Conservation (phyloP, 30 jellyfish, hydroid and myxozoan species). For the Turritopsis rubra region DNA sequence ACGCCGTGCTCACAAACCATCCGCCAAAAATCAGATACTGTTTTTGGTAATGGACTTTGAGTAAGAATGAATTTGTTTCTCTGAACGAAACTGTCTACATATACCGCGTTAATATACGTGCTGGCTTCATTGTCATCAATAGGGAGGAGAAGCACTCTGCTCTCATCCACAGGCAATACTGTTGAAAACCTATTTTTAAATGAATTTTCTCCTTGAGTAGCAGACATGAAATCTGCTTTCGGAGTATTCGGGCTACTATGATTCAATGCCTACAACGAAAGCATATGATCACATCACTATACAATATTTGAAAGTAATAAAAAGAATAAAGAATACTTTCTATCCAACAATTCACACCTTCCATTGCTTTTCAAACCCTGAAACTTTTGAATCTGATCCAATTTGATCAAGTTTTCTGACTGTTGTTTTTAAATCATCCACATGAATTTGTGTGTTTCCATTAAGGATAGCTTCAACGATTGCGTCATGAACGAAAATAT, state of each 20-base stretch:
- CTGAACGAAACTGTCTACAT: slow-evolving; percentile 49
- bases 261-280: slow-evolving; percentile 51
- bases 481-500: slow-evolving; percentile 86
- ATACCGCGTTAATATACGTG: slow-evolving; percentile 80
- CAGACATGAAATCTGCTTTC: slow-evolving; percentile 47
- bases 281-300: background rate
- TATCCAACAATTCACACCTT: slow-evolving; percentile 39
- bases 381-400: slow-evolving; percentile 57
- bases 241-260: slow-evolving; percentile 76
- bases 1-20: slow-evolving; percentile 88
- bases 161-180: slow-evolving; percentile 74
- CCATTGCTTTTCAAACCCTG: slow-evolving; percentile 94
- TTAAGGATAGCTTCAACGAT: slow-evolving; percentile 52
- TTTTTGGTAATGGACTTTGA: slow-evolving; percentile 79
- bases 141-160: slow-evolving; percentile 58
- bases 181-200: slow-evolving; percentile 65
- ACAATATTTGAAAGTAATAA: too few relatives aligned
- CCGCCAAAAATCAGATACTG: slow-evolving; percentile 85
- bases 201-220: slow-evolving; percentile 56
- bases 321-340: background rate
- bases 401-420: slow-evolving; percentile 45
- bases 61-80: slow-evolving; percentile 74
- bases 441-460: slow-evolving; percentile 71
- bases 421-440: slow-evolving; percentile 50
- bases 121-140: slow-evolving; percentile 76